These are phyloP conservation scores for Linhomoeus sp. DNA, from an alignment of 2,888 invertebrate genomes.

Conservation along the genomic window DNA sequence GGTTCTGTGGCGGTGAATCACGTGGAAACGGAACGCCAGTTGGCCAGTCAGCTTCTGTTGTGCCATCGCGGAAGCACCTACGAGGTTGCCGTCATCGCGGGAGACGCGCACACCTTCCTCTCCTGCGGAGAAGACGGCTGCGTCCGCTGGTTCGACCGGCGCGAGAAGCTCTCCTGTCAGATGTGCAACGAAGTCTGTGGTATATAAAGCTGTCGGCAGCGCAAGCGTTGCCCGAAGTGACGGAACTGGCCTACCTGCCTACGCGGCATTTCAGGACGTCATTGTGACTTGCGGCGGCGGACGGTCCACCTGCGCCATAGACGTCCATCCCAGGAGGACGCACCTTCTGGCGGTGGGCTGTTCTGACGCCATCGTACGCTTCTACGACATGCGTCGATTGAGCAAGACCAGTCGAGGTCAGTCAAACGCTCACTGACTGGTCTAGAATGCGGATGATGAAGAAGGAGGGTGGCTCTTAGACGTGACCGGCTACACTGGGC, in stretches of 20 bases:
- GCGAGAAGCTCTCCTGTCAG: slow-evolving; percentile 42
- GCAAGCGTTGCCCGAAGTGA: too few relatives aligned
- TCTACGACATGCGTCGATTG: slow-evolving; percentile 45
- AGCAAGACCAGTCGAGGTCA: slow-evolving; percentile 27
- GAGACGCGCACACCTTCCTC: slow-evolving; percentile 50
- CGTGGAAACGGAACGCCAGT: slow-evolving; percentile 20
- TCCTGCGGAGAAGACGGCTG: slow-evolving; percentile 68
- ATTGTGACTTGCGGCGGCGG: slow-evolving; percentile 47
- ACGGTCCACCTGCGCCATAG: slow-evolving; percentile 57
- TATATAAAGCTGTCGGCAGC: too few relatives aligned
- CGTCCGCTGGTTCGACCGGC: slow-evolving; percentile 56
- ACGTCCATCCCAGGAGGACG: slow-evolving; percentile 46
- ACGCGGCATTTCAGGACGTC: slow-evolving; percentile 46
- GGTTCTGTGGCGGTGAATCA: slow-evolving; percentile 54
- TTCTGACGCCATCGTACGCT: slow-evolving; percentile 52
- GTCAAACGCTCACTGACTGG: background rate
- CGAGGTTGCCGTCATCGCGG: slow-evolving; percentile 34
- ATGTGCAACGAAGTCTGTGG: slow-evolving; percentile 38
- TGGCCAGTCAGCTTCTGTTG: slow-evolving; percentile 22
- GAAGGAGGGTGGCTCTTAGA: background rate
- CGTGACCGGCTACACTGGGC: background rate
- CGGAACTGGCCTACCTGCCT: too few relatives aligned
- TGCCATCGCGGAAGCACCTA: slow-evolving; percentile 31
- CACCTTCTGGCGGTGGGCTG: slow-evolving; percentile 55
- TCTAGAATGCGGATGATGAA: too few relatives aligned